Base-by-base conservation (phyloP, 1,140 invertebrate species). In the Psix sp. region DNA sequence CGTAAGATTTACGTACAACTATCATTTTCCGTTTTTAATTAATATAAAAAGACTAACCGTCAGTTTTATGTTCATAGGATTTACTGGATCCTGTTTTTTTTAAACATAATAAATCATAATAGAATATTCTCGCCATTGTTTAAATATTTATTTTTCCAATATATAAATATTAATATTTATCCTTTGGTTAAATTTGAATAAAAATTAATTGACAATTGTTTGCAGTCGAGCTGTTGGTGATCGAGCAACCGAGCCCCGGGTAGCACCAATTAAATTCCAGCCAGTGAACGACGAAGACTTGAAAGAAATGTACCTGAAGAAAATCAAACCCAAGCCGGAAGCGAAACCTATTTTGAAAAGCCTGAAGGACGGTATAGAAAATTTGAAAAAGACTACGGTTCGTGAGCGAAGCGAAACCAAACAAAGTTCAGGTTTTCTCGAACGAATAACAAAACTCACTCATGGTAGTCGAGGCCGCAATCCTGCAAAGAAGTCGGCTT, bases 401-500 rank as follows among this genome's bases (percentile, higher is more conserved):
- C 73, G 82, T 6, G 84, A 85, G 15, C 76, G 76, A 7, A 83
- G 80, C 46, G 81, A 83, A 13, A 83, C 80, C 4, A 78, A 82
- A 15, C 83, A 83, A 15, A 77, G 74, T 45, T 76, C 74, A 17
- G 80, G 85, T 4, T 80, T 87, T 24, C 46, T 87, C 0, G 84
- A 87, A 9, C 66, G 80, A 39, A 86, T 87, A 39, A 79, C 82
- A 6, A 87, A 86, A 54, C 54, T 87, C 0, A 80, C 84, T 0
- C 82, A 86, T 3, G 80, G 80, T 4, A 76, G 72, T 18, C 77
- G 83, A 3, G 78, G 77, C 26, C 75, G 85, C 5, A 87, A 87
- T 40, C 84, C 84, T 0, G 84, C 85, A 0, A 87, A 87, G 33
- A 86, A 87, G 36, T 86, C 85, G 1, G 85, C 85, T 0, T 86